Percentiles rank a stretch among this genome's conserved stretches.
phyloP scores from a whole-genome alignment of 37 sponge, comb jelly and placozoan species.

The Aphrocallistes beatrix region DNA sequence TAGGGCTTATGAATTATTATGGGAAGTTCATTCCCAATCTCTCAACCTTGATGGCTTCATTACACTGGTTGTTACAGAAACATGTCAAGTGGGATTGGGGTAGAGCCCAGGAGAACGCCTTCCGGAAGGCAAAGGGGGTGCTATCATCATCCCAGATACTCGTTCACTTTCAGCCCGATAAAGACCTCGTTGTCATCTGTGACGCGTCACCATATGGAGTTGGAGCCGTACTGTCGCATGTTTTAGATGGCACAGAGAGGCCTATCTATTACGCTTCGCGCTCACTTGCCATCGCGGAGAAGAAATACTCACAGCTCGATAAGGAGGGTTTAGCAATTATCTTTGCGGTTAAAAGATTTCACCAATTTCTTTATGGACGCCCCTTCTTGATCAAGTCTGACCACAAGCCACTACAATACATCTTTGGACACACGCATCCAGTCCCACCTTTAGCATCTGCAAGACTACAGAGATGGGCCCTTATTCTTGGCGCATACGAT shows the following conservation, averaged over 20 bases:
- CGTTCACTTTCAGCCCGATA: not conserved
- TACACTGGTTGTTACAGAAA: constrained; percentile 2
- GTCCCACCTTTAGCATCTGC: too few species aligned
- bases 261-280: constrained; percentile 18
- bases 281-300: constrained; percentile 17
- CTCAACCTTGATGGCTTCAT: constrained; percentile 16
- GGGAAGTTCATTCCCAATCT: constrained; percentile 16
- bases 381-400: too few species aligned
- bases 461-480: too few species aligned
- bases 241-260: not conserved
- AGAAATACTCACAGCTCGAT: constrained; percentile 19
- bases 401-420: too few species aligned
- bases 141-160: not conserved
- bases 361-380: constrained; percentile 22
- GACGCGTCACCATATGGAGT: constrained; percentile 25
- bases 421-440: too few species aligned
- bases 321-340: constrained; percentile 23
- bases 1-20: not conserved
- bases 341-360: constrained; percentile 23
- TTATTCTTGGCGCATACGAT: too few species aligned
- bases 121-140: constrained; percentile 13
- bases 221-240: constrained; percentile 23
- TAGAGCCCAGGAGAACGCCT: not conserved
- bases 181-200: not conserved
- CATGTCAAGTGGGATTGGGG: too few species aligned